Evolutionary conservation across 30 jellyfish, hydroid and myxozoan genomes (phyloP), one percentile per base, ranked within the genome.

Genomic region (Mastigias papua): DNA sequence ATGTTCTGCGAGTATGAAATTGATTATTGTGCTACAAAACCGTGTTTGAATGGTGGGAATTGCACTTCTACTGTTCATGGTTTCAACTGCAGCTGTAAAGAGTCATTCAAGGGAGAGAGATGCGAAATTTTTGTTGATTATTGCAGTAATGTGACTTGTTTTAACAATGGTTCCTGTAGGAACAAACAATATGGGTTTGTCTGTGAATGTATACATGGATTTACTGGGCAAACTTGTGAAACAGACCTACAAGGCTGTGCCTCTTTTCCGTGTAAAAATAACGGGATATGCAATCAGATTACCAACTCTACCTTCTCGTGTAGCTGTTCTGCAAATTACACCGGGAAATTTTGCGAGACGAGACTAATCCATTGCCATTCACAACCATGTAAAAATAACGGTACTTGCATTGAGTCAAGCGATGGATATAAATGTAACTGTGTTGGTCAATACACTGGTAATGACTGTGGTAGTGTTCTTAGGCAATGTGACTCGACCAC

Each of bases 171-270:
- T 13, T 65, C 86, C 3, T 88, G 97, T 48, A 20, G 66, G 19
- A 80, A 37, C 60, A 32, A 48, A 10, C 28, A 49, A 9, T 28
- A 46, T 25, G 96, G 90, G 1, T 50, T 4, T 25, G 9, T 23
- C 23, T 87, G 96, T 58, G 68, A 69, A 11, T 87, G 96, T 61
- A 22, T 57, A 2, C 32, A 19, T 23, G 96, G 96, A 29, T 87
- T 87, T 34, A 57, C 86, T 20, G 96, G 96, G 19, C 54, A 64
- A 22, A 30, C 17, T 19, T 87, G 96, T 31, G 86, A 87, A 58
- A 46, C 29, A 19, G 96, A 87, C 58, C 23, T 9, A 20, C 86
- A 81, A 48, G 96, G 90, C 65, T 87, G 96, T 76, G 86, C 90
- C 81, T 76, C 90, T 34, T 65, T 37, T 50, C 96, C 96, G 13